phyloP scores from a whole-genome alignment of 2,113 vertebrate species.

The Riparia riparia region DNA sequence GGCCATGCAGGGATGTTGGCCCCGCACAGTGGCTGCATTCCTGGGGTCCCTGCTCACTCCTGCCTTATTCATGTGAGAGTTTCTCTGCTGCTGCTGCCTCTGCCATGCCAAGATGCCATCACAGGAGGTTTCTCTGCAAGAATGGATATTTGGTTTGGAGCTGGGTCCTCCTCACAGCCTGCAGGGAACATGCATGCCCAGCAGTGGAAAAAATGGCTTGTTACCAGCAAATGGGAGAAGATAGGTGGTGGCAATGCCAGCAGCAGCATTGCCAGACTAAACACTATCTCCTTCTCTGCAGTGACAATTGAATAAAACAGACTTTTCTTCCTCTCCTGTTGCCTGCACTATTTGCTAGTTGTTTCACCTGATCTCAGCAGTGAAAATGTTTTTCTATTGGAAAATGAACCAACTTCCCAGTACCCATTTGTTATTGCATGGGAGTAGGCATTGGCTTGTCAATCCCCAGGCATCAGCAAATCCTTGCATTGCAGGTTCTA shows the following conservation, averaged over 20 bases:
- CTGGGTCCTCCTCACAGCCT: neutral
- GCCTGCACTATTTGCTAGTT: neutral
- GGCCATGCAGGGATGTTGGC: rapidly evolving
- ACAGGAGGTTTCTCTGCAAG: neutral
- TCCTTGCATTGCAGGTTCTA: neutral
- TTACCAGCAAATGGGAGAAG: neutral
- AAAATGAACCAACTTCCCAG: neutral
- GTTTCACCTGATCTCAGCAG: neutral
- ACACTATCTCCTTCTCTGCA: neutral
- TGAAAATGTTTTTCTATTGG: neutral
- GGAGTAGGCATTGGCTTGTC: neutral
- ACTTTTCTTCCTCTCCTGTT: neutral
- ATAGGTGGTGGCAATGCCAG: neutral
- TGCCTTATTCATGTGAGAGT: rapidly evolving
- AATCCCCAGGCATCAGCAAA: neutral
- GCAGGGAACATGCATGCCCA: neutral
- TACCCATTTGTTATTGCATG: neutral
- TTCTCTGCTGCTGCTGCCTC: neutral
- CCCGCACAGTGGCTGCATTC: rapidly evolving
- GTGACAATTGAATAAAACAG: neutral
- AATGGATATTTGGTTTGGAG: neutral
- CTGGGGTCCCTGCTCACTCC: neutral
- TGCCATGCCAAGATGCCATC: neutral
- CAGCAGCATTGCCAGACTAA: neutral
- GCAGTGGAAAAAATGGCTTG: neutral